Evolutionary conservation across 2,797 vertebrate species (phyloP).

Genomic region (Phrynocephalus vlangalii): DNA sequence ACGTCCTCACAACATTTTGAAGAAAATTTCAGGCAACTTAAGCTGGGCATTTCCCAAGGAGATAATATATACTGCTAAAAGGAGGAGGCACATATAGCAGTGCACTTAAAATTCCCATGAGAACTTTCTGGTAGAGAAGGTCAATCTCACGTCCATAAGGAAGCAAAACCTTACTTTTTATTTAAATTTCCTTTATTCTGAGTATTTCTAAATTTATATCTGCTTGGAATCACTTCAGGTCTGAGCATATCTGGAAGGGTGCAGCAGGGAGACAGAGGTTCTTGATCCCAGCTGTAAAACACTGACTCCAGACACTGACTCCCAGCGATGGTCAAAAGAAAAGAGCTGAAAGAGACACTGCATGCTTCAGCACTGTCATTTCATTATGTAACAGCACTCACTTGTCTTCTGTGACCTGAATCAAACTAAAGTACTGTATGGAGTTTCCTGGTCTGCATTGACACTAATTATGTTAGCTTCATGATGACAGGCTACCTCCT

Average conservation of each 20-base stretch:
- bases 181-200: background rate
- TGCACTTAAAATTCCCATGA: conserved; percentile 41
- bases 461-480: too few species aligned
- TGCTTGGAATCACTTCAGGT: conserved; percentile 8
- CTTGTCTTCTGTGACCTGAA: background rate
- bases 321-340: background rate
- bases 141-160: conserved; percentile 27
- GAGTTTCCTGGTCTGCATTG: background rate
- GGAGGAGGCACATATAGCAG: background rate
- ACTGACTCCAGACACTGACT: background rate
- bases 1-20: conserved; percentile 26
- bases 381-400: background rate
- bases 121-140: conserved; percentile 5
- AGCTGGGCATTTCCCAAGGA: conserved; percentile 39
- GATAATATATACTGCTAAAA: conserved; percentile 38
- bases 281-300: conserved; percentile 11
- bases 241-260: background rate
- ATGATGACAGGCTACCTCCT: background rate
- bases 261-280: background rate
- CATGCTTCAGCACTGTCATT: background rate
- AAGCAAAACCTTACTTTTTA: conserved; percentile 13
- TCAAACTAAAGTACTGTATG: background rate
- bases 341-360: background rate
- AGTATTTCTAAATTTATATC: background rate
- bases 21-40: conserved; percentile 35